Base-by-base conservation (phyloP, 2,113 vertebrate species). In the Noturus placidus region DNA sequence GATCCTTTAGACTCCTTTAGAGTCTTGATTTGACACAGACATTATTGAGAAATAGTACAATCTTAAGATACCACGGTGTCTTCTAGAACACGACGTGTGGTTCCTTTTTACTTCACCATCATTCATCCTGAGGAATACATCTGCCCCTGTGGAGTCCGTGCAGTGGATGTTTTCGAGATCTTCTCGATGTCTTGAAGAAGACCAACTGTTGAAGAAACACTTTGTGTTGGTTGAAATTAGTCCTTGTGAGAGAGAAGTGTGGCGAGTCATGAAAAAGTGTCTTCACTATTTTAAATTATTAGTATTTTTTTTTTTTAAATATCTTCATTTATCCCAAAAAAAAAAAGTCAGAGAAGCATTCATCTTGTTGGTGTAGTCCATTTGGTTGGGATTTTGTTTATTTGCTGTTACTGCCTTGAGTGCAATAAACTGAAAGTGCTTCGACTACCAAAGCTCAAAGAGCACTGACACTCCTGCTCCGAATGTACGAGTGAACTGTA, bases 401-500 rank as follows among this genome's bases (percentile, higher is more conserved):
- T 42, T 50, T 63, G 69, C 11, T 65, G 59, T 67, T 52, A 8
- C 3, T 56, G 30, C 22, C 2, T 52, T 86, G 33, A 65, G 79
- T 80, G 61, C 70, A 61, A 15, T 86, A 54, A 52, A 85, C 63
- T 61, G n/a, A 83, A 89, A 65, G 82, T 87, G 84, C 59, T 35
- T 87, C 86, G 79, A 88, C 91, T 92, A 92, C 87, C 91, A 88
- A 86, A 89, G 92, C 91, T 92, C 87, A 93, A 92, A 90, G 88
- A 94, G 88, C 86, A 93, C 84, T 93, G 91, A 93, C 90, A 77
- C 93, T 88, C 89, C 89, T 90, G 89, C 90, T 92, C 89, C 91
- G 92, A 93, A 92, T 90, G 90, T 89, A 93, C 92, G 91, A 93
- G 92, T 92, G 91, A 92, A 93, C 91, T 91, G 93, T 92, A 91